Base-by-base conservation (phyloP, 2,888 invertebrate genomes). In the Scrobipalpa costella region DNA sequence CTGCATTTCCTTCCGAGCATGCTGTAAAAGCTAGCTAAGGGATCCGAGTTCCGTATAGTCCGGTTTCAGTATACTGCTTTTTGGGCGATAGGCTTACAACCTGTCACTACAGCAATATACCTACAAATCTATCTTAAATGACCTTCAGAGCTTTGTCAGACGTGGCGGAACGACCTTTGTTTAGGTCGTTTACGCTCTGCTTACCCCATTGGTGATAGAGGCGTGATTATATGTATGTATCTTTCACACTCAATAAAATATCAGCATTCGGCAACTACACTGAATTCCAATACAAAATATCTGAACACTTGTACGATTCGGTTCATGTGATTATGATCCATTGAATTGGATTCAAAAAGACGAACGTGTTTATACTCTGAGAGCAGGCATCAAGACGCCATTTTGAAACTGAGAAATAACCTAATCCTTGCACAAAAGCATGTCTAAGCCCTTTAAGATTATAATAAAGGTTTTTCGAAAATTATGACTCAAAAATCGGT, bases 371-470 rank as follows among this genome's bases (percentile, higher is more conserved):
- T 70, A 72, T 73, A 72, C 75, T 73, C 68, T 85, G 86, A 75
- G 86, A 87, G 81, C 73, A 67, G 67, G 88, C 73, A 88, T 88
- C 81, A 85, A n/a, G n/a, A n/a, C n/a, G 80, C 75, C 74, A 70
- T 71, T 71, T 68, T 52, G 34, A 59, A 36, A 71, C 27, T 11
- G 13, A 7, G 7, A 55, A 55, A 33, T 33, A n/a, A 72, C 71
- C 72, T 81, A 78, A 83, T 81, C 79, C 76, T 75, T 63, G 71
- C 71, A 76, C 64, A 66, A 68, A 63, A 58, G 63, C 11, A 36
- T 52, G 55, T 58, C 63, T 60, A 50, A 59, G 50, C 44, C 40
- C 62, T 27, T 40, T 34, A 55, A 57, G 27, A 27, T 19, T 40
- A 49, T 47, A 44, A n/a, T 52, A 55, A 62, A 59, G 57, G 2